Percentiles rank a stretch among this genome's conserved stretches.
Conservation (phyloP, 2,888 invertebrate species). For the Chloromyia formosa region DNA sequence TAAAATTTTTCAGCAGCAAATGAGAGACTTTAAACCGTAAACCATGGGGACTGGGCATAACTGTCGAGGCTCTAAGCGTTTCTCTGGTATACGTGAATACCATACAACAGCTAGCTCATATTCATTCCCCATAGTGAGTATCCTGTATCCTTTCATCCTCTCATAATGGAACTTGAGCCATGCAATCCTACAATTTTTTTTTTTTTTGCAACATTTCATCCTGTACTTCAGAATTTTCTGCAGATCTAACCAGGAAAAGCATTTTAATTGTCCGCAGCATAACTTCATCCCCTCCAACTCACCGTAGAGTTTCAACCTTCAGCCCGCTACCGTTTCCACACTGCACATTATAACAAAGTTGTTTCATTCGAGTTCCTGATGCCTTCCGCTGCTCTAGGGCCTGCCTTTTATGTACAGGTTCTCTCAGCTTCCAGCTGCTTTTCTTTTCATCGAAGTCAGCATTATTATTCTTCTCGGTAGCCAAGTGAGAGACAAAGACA, state of each 20-base stretch:
- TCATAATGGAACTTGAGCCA: slow-evolving; percentile 16
- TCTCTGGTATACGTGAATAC: not conserved
- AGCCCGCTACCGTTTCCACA: not conserved
- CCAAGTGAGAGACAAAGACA: slow-evolving; percentile 42
- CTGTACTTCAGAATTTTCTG: slow-evolving; percentile 38
- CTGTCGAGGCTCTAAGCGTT: not conserved
- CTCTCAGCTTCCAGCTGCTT: not conserved
- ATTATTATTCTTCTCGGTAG: slow-evolving; percentile 36
- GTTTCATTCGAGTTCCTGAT: slow-evolving; percentile 14
- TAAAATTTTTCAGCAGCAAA: slow-evolving; percentile 13
- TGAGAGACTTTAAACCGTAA: slow-evolving; percentile 8
- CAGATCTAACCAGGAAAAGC: slow-evolving; percentile 43
- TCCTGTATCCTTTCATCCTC: slow-evolving; percentile 29
- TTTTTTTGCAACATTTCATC: slow-evolving; percentile 40
- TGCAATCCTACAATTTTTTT: slow-evolving; percentile 38
- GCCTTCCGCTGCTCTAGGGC: not conserved
- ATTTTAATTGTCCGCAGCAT: slow-evolving; percentile 40
- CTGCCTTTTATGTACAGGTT: not conserved
- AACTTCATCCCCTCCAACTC: not conserved
- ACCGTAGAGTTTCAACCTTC: not conserved
- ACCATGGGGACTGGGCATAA: not conserved
- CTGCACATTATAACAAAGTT: slow-evolving; percentile 30
- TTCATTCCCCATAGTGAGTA: not conserved
- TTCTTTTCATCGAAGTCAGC: slow-evolving; percentile 33
- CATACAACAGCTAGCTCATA: not conserved